Evolutionary conservation across 2,888 invertebrate species (phyloP), one percentile per base, ranked within the genome.

Genomic region (Ochropleura leucogaster): DNA sequence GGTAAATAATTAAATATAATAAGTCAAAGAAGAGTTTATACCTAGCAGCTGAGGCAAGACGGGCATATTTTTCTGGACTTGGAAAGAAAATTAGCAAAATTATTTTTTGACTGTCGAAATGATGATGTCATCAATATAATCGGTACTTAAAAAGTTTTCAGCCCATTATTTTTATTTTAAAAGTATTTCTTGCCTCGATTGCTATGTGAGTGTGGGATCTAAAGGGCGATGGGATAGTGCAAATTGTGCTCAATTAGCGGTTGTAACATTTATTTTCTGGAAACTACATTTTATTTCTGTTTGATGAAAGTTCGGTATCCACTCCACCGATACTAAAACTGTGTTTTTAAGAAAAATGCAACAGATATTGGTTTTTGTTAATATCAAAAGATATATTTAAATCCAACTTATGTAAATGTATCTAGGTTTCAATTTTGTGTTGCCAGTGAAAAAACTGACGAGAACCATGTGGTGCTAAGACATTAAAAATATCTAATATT

Each of bases 21-120:
- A 85, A 85, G 83, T 80, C 76, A 71, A 85, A 71, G 83, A 87
- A 82, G 79, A 88, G 87, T 85, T 88, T 14, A 91, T 87, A 92
- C 95, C 95, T 96, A 96, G 95, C 96, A 93, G 90, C 86, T 75
- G 88, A 93, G 96, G 96, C 96, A 96, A 95, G 93, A 86, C 72
- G 72, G 85, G 75, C n/a, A n/a, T 1, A 59, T 20, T 66, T 40
- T 49, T 9, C 8, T 30, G 59, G 10, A 53, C 53, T 53, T 14
- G 6, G 12, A 16, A 49, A 55, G 2, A 55, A 74, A 14, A 49
- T 3, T 30, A 16, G 16, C 42, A 8, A 18, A 14, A 63, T 10
- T 47, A 57, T 64, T 44, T 57, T 12, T 44, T 9, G 5, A 18
- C 9, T 42, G 1, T 30, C 20, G 14, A 30, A 64, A 57, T 1